phyloP scores from a whole-genome alignment of 1,140 invertebrate genomes.

The Procambarus virginalis region DNA sequence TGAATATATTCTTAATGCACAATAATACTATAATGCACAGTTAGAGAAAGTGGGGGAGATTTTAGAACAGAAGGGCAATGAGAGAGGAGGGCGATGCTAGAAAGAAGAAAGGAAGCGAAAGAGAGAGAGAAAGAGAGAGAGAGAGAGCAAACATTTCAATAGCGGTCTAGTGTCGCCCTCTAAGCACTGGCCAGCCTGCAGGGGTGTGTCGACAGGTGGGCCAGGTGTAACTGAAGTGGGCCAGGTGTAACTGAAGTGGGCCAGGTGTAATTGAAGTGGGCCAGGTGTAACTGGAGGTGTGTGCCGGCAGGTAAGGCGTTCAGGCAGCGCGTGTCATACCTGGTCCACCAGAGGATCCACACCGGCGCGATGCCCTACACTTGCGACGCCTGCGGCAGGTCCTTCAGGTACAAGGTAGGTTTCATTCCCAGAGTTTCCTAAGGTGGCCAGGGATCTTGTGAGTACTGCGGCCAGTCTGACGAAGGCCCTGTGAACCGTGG shows the following conservation, averaged over 20 bases:
- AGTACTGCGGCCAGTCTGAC: too few species aligned
- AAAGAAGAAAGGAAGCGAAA: too few species aligned
- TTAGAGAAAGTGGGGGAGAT: background rate
- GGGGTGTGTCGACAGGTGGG: too few species aligned
- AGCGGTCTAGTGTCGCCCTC: background rate
- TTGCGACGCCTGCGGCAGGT: constrained; percentile 86
- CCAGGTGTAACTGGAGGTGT: background rate
- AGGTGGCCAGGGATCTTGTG: background rate
- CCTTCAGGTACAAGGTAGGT: constrained; percentile 86
- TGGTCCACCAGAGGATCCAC: constrained; percentile 88
- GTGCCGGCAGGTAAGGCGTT: constrained; percentile 84
- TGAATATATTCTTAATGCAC: background rate
- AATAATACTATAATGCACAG: background rate
- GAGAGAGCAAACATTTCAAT: too few species aligned
- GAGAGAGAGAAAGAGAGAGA: background rate
- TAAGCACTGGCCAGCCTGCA: background rate
- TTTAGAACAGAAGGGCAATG: too few species aligned
- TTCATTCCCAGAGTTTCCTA: background rate
- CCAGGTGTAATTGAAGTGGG: background rate
- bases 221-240: background rate
- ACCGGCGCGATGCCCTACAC: constrained; percentile 88
- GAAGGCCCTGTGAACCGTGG: background rate
- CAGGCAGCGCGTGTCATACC: constrained; percentile 87
- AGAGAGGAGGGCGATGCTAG: too few species aligned
- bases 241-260: background rate